Conservation (phyloP, 1,140 invertebrate genomes). For the Caenorhabditis elegans region WBcel235 BX284602.5:10174001-10174500, state of each 20-base stretch:
- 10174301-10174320: background rate
- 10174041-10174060: background rate
- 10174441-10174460: background rate
- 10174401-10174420: no score
- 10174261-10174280: constrained; percentile 32
- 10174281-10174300: background rate
- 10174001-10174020: constrained; percentile 6
- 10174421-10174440: no score
- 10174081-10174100: constrained; percentile 35
- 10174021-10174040: constrained; percentile 34
- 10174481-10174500: background rate
- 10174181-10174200: background rate
- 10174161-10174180: background rate
- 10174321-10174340: background rate
- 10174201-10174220: background rate
- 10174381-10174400: no score
- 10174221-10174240: constrained; percentile 42
- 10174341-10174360: no score
- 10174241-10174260: constrained; percentile 44
- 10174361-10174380: no score
- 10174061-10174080: background rate
- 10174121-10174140: constrained; percentile 29
- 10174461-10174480: background rate
- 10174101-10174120: constrained; percentile 37
- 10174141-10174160: background rate